Evolutionary conservation across 2,888 invertebrate genomes (phyloP), one percentile per base, ranked within the genome.

Genomic region (Dynastes grantii): DNA sequence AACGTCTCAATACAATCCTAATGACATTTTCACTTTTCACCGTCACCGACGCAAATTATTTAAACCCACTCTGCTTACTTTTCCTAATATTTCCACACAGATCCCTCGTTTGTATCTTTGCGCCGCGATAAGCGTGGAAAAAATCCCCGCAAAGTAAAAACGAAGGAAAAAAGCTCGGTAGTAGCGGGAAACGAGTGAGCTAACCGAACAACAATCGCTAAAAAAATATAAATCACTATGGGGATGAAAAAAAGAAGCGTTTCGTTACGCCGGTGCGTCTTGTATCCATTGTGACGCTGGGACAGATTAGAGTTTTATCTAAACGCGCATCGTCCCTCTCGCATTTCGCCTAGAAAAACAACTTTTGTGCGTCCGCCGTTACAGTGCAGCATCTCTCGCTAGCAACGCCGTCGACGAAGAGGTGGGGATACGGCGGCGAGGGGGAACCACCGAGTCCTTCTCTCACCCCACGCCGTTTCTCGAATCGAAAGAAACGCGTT

Each of bases 291-390:
- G 55, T 58, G 55, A 58, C 64, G 61, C 61, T 13, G 53, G 32
- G 32, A 53, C 70, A 70, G 70, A 70, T 70, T 70, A 70, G 70
- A 64, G 53, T 16, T 53, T 51, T 70, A 70, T 70, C 70, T 70
- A 70, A 70, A 55, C 53, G 37, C 70, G 32, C 49, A 70, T 70
- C 70, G 53, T 45, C 51, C 70, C 49, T 37, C 64, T 64, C 64
- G 64, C 37, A 27, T 70, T 70, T 70, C 70, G 51, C 53, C 70
- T 64, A 53, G 70, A 70, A 70, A 70, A 70, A 70, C 70, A 70
- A 70, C 55, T 70, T 53, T 70, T 70, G 70, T 27, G 70, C 32
- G 37, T 13, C 37, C 40, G 32, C 63, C n/a, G 29, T 64, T 64
- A 32, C 63, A 32, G 53, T n/a, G 55, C n/a, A 6, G 16, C 55